Evolutionary conservation across 2,113 vertebrate species (phyloP), one percentile per base, ranked within the genome.

Genomic region (Nannobrachium achirus): DNA sequence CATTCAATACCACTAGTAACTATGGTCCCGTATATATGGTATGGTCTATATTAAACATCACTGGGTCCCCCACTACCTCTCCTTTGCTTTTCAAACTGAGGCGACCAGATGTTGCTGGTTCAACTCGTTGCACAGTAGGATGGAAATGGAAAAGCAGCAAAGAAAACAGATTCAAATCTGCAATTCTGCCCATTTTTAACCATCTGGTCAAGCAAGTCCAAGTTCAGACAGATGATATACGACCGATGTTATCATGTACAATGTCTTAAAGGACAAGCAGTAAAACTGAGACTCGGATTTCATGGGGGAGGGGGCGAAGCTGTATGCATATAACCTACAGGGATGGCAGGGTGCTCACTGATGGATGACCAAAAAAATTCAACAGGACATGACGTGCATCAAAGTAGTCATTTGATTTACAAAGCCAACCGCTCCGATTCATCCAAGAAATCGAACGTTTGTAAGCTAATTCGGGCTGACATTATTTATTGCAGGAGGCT

Each of bases 401-500:
- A 61, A 57, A 65, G 50, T 55, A 14, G 41, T 52, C 5, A 16
- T 10, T 78, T 66, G 10, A 63, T 67, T 51, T 72, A 46, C 52
- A 20, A 16, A 18, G 49, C 49, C n/a, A 66, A 48, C 56, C 4
- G 46, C 42, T 15, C 25, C 18, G 33, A 20, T 45, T 46, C 11
- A 63, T 38, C 42, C 42, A 51, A 45, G 55, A 38, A 49, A 59
- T 44, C 66, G 69, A 38, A 38, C 16, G 2, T 45, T 61, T 39
- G 46, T 13, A 33, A 63, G 18, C 19, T 33, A 41, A 40, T 41
- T 20, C 38, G 6, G 45, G 25, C 15, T 20, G 13, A 33, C 60
- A n/a, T 73, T 63, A 58, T 62, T 61, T 62, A 69, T 62, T 45
- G 53, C n/a, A 56, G 33, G n/a, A n/a, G 49, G 33, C 69, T 72